Conservation (phyloP, 2,113 vertebrate species). For the Mustela nigripes region DNA sequence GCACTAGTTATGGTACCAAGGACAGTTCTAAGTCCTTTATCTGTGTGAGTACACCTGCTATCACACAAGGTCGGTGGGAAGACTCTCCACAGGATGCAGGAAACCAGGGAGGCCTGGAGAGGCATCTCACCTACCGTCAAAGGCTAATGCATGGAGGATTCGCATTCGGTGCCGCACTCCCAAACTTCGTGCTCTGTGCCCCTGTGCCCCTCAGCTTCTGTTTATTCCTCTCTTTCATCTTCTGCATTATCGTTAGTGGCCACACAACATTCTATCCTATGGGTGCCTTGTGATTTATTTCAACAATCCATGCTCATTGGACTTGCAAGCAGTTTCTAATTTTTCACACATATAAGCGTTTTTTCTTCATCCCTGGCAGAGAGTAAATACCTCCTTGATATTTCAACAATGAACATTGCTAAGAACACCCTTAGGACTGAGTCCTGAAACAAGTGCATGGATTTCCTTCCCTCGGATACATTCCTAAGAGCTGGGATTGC, state of each 20-base stretch:
- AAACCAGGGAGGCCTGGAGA: not conserved
- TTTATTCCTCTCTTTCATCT: accelerated
- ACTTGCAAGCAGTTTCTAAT: not conserved
- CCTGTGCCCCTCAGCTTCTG: not conserved
- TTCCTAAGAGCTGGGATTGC: not conserved
- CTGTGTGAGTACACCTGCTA: not conserved
- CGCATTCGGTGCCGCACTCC: not conserved
- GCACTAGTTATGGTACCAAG: not conserved
- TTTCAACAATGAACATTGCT: not conserved
- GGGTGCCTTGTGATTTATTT: not conserved
- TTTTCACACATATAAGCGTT: constrained; percentile 28
- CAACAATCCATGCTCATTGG: not conserved
- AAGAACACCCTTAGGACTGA: not conserved
- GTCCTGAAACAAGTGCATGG: not conserved
- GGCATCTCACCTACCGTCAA: not conserved
- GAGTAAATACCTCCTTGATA: constrained; percentile 15
- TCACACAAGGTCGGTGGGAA: not conserved
- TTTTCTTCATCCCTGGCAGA: not conserved
- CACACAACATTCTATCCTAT: not conserved
- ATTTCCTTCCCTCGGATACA: not conserved
- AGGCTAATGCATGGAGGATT: not conserved
- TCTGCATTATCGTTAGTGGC: not conserved
- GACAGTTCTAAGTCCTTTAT: not conserved
- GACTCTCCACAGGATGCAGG: not conserved
- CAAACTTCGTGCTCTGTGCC: not conserved